Evolutionary conservation across 2,113 vertebrate species (phyloP), one percentile per base, ranked within the genome.

Genomic region (Muntiacus reevesi): DNA sequence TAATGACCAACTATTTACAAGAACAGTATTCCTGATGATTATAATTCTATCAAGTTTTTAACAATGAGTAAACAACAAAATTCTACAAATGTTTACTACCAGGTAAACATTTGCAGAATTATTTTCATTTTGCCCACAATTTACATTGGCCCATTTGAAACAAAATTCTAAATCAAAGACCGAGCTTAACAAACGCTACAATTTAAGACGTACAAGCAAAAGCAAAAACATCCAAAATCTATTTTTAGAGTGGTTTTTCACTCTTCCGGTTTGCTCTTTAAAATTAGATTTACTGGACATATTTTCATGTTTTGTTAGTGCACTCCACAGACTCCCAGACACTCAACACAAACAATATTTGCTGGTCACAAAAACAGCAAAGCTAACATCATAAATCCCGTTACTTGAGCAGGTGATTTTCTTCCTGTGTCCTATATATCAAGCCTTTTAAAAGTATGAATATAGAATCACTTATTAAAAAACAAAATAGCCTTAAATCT

Each of bases 261-360:
- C 59, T 92, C 57, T 87, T 89, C 9, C 21, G 1, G n/a, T 97
- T 94, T 93, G 82, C 78, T 90, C 85, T 96, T 94, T 94, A 88
- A 92, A 96, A 92, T 55, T 59, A 79, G 55, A 93, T n/a, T 89
- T 89, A 60, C 45, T 74, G 98, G 93, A 97, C 89, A 88, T 89
- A 95, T 76, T 97, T 96, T 95, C 57, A 19, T 52, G 74, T 76
- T 76, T 47, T 57, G 92, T 88, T 10, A 86, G 25, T 30, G 25
- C 86, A 95, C 30, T n/a, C 40, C 23, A 43, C 71, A 76, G 71
- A 43, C 71, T 43, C 47, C 33, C 67, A 62, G 74, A 27, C 33
- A 47, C 40, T 79, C 40, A 47, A 82, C n/a, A 84, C 54, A 52
- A 64, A 84, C 81, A 82, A 0, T 82, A 91, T 13, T n/a, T 83